Evolutionary conservation across 2,888 invertebrate genomes (phyloP).

Genomic region (Abscondita cerata): DNA sequence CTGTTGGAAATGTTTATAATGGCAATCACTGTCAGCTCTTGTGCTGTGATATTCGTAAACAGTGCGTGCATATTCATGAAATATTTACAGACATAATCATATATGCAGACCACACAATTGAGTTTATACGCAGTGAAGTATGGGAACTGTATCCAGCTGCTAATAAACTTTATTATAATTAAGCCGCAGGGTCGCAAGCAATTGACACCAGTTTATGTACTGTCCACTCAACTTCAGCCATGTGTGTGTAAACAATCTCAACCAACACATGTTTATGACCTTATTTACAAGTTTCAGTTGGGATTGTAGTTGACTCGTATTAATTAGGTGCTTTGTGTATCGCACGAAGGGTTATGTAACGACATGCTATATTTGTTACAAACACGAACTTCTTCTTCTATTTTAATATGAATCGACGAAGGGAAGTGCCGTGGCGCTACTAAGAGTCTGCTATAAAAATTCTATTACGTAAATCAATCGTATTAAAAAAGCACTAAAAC

Average conservation of each 20-base stretch:
- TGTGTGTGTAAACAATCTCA: conserved; percentile 33
- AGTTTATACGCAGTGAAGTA: conserved; percentile 4
- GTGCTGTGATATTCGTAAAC: conserved; percentile 2
- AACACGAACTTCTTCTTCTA: too few relatives aligned
- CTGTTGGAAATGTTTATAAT: too few relatives aligned
- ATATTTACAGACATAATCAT: conserved; percentile 9
- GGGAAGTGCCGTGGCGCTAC: too few relatives aligned
- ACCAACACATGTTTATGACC: conserved; percentile 29
- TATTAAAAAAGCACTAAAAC: too few relatives aligned
- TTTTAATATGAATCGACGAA: too few relatives aligned
- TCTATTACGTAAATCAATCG: too few relatives aligned
- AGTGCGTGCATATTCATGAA: conserved; percentile 12
- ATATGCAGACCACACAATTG: conserved; percentile 18
- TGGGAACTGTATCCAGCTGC: conserved; percentile 31
- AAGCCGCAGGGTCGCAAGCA: conserved; percentile 34
- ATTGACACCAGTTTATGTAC: conserved; percentile 40
- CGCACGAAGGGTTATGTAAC: not conserved
- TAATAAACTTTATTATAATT: conserved; percentile 27
- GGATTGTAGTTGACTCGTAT: conserved; percentile 18
- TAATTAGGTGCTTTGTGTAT: not conserved
- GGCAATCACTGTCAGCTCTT: not conserved
- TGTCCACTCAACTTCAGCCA: conserved; percentile 33
- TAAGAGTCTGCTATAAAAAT: too few relatives aligned
- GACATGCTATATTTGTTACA: too few relatives aligned
- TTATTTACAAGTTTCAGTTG: conserved; percentile 30